Evolutionary conservation across 2,888 invertebrate genomes (phyloP).

Genomic region (Acanthosepion pharaonis): DNA sequence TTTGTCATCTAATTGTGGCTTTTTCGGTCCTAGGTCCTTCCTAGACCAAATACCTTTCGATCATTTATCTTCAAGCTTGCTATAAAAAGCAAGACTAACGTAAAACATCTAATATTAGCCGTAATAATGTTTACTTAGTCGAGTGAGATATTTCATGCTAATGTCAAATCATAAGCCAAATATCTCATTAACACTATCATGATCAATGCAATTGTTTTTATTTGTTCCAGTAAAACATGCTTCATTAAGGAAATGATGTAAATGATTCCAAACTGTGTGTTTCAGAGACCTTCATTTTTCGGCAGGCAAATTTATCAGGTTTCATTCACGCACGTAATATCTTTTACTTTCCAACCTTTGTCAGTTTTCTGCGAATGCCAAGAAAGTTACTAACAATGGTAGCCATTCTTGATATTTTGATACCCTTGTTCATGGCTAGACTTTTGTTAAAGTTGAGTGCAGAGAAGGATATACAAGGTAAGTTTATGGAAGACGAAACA

Average conservation of each 20-base stretch:
- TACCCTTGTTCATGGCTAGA: too few relatives aligned
- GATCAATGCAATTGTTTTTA: background rate
- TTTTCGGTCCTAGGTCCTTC: too few relatives aligned
- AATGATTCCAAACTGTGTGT: background rate
- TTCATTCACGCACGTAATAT: background rate
- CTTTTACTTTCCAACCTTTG: background rate
- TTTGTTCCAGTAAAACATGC: background rate
- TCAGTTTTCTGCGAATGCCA: background rate
- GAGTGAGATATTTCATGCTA: background rate
- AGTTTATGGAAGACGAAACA: too few relatives aligned
- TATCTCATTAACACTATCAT: background rate
- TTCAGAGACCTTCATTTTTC: background rate
- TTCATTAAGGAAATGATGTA: background rate
- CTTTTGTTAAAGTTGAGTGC: too few relatives aligned
- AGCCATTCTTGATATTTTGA: background rate
- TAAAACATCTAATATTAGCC: too few relatives aligned
- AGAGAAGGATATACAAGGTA: too few relatives aligned
- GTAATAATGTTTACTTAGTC: too few relatives aligned
- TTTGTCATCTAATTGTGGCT: too few relatives aligned
- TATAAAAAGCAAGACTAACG: too few relatives aligned
- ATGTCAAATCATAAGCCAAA: background rate
- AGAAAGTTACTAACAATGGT: background rate
- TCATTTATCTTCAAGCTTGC: too few relatives aligned
- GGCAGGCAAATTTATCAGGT: background rate
- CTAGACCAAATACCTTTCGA: too few relatives aligned